Conservation (phyloP, 2,113 vertebrate species). For the Prionailurus bengalensis region DNA sequence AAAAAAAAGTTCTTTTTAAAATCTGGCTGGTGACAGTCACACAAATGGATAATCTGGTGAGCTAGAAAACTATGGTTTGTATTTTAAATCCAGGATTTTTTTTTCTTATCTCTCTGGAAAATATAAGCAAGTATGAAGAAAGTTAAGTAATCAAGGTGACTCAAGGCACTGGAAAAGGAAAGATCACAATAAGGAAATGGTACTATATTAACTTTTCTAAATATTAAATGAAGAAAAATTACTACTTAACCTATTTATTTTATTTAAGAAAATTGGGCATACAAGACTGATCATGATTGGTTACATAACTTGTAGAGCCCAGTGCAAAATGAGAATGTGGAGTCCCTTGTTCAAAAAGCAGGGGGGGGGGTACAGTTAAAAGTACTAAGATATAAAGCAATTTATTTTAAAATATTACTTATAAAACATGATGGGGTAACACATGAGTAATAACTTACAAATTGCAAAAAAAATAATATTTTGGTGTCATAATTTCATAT, state of each 20-base stretch:
- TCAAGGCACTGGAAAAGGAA: not conserved
- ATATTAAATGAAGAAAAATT: not conserved
- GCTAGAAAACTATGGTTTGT: not conserved
- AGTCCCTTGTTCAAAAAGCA: not conserved
- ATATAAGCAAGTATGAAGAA: not conserved
- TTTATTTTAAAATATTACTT: not conserved
- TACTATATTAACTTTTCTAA: not conserved
- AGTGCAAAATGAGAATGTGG: not conserved
- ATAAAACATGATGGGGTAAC: not conserved
- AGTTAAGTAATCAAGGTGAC: not conserved
- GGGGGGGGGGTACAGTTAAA: accelerated
- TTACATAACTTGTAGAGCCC: not conserved
- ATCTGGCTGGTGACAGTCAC: not conserved
- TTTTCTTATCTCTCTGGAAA: not conserved
- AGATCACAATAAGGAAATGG: not conserved
- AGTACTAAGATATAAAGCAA: not conserved
- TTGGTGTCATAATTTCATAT: not conserved
- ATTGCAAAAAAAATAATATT: not conserved
- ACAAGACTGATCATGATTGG: not conserved
- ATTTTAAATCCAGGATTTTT: not conserved
- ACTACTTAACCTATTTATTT: not conserved
- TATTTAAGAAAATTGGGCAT: not conserved
- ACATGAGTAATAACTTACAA: not conserved
- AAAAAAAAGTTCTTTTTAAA: not conserved
- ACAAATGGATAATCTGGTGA: not conserved